Conservation (phyloP, 2,888 invertebrate genomes). For the Zootermopsis nevadensis region DNA sequence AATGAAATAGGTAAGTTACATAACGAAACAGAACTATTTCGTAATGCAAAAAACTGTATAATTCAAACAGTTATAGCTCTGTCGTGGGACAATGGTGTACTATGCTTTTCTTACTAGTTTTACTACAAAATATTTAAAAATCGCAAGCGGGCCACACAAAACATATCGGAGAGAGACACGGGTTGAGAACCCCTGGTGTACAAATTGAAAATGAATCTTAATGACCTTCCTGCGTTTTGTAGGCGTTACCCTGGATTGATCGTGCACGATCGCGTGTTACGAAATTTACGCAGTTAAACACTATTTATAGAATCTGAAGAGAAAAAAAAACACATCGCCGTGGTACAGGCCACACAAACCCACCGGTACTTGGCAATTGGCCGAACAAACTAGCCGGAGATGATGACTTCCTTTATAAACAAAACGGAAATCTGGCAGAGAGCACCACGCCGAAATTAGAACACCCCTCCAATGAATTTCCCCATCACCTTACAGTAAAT, state of each 20-base stretch:
- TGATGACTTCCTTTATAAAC: slow-evolving; percentile 25
- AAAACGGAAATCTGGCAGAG: neutral
- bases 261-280: neutral
- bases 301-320: slow-evolving; percentile 23
- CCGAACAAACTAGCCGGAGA: slow-evolving; percentile 14
- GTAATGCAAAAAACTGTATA: too few relatives aligned
- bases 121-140: too few relatives aligned
- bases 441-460: slow-evolving; percentile 9
- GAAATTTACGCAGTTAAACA: slow-evolving; percentile 3
- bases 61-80: too few relatives aligned
- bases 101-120: too few relatives aligned
- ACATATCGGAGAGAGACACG: too few relatives aligned
- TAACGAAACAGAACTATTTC: too few relatives aligned
- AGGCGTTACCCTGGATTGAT: neutral
- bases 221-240: neutral
- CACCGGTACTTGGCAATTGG: neutral
- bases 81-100: too few relatives aligned
- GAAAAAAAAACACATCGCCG: slow-evolving; percentile 15
- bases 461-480: slow-evolving; percentile 13
- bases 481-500: neutral
- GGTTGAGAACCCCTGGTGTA: too few relatives aligned
- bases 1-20: too few relatives aligned
- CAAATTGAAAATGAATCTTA: neutral
- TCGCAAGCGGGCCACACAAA: too few relatives aligned
- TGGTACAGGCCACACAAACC: neutral